Evolutionary conservation across 1,140 invertebrate genomes (phyloP), one percentile per base, ranked within the genome.

Genomic region (Varroa destructor): DNA sequence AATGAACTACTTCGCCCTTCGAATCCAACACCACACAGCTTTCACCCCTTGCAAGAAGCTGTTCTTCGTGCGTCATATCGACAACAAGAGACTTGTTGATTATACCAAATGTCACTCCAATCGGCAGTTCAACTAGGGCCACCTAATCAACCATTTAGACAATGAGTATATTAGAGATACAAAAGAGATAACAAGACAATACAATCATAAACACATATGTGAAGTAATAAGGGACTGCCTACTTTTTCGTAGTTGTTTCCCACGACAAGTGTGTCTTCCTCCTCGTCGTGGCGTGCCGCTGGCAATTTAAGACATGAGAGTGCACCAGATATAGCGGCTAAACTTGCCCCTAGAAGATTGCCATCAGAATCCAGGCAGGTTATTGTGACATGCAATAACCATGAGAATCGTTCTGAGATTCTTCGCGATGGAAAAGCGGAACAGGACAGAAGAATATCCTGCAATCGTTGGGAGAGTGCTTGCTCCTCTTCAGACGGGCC

Each of bases 11-110:
- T 5, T 40, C 40, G 36, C 46, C 61, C 10, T 67, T 46, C 40
- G 40, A 40, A 40, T 67, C 61, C 3, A 67, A 4, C 10, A 67
- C 61, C 12, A 67, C 61, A n/a, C 40, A 36, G 40, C 40, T 43
- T 40, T 67, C 61, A 4, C 61, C 61, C 5, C 46, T 67, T 14
- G 61, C 40, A 14, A 67, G 46, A 40, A 67, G 46, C 10, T 40
- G 12, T 46, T 67, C 61, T 67, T 67, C 61, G 61, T 67, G 40
- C 5, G 40, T 67, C 61, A 67, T 67, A 46, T 67, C 61, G 1
- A 67, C 61, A 43, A 67, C 61, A 2, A 67, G 61, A 12, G 40
- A 14, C 4, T 67, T 37, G 36, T 67, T 67, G 61, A 67, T 67
- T 1, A 67, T 40, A 46, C 61, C 61, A 46, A 67, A 67, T 40